Percentiles rank a stretch among this genome's conserved stretches.
phyloP scores from a whole-genome alignment of 1,140 invertebrate species.

The Drosophila fuyamai region DNA sequence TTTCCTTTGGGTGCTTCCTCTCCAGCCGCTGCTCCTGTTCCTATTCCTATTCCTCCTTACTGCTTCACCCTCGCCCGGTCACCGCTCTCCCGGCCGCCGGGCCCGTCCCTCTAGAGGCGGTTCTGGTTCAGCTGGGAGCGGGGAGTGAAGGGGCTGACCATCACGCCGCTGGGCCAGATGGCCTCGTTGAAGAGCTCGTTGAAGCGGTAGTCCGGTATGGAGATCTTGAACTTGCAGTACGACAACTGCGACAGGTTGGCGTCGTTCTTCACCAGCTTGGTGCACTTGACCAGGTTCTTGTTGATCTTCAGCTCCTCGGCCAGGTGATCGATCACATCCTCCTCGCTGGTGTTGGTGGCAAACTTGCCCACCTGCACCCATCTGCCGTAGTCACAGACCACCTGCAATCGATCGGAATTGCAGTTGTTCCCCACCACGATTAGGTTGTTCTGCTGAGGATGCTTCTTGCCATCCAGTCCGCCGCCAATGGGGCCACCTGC shows the following conservation, averaged over 20 bases:
- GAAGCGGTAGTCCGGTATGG: constrained; percentile 83
- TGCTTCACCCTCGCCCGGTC: constrained; percentile 55
- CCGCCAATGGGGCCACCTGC: constrained; percentile 23
- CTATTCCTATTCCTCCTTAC: constrained; percentile 9
- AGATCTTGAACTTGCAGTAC: constrained; percentile 83
- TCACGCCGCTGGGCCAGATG: constrained; percentile 83
- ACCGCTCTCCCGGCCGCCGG: constrained; percentile 42
- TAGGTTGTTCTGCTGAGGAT: constrained; percentile 77
- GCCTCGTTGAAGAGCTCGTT: constrained; percentile 84
- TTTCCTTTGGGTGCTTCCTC: constrained; percentile 1
- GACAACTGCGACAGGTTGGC: constrained; percentile 80
- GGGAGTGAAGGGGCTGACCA: constrained; percentile 82
- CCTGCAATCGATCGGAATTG: constrained; percentile 83
- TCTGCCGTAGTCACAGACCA: constrained; percentile 80
- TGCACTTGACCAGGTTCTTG: constrained; percentile 82
- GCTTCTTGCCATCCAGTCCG: constrained; percentile 75
- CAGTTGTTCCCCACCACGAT: constrained; percentile 83
- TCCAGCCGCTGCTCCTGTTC: constrained; percentile 14
- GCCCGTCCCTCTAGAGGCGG: constrained; percentile 70
- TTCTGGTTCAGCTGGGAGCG: constrained; percentile 83
- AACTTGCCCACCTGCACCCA: constrained; percentile 84
- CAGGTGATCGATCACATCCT: constrained; percentile 79
- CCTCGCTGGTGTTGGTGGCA: constrained; percentile 80
- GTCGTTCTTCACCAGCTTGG: constrained; percentile 82
- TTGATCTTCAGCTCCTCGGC: constrained; percentile 82